Percentiles rank a stretch among this genome's conserved stretches.
Conservation (phyloP, 2,797 vertebrate species). For the Apogon talboti region DNA sequence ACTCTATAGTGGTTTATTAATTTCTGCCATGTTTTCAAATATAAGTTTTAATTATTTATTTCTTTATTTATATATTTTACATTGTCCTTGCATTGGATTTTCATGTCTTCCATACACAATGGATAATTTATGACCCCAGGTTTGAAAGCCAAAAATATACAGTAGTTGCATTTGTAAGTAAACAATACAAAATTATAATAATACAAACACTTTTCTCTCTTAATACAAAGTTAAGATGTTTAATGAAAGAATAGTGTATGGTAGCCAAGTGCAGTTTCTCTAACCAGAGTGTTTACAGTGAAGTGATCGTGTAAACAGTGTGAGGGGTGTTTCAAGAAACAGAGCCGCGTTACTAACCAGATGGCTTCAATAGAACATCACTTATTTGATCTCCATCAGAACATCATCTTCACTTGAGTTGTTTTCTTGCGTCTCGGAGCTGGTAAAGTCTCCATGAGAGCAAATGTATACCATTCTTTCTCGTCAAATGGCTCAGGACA, state of each 20-base stretch:
- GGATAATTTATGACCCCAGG: conserved; percentile 22
- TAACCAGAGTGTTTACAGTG: conserved; percentile 16
- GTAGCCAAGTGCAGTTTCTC: conserved; percentile 23
- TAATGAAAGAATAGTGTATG: conserved; percentile 15
- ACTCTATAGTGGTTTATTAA: conserved; percentile 54
- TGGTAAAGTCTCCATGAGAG: conserved; percentile 32
- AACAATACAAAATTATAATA: conserved; percentile 39
- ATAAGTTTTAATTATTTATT: conserved; percentile 38
- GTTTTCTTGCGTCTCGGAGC: conserved; percentile 23
- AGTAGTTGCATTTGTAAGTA: conserved; percentile 19
- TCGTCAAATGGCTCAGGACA: conserved; percentile 58
- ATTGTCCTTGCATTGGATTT: conserved; percentile 35
- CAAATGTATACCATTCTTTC: conserved; percentile 47
- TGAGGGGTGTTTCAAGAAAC: conserved; percentile 25
- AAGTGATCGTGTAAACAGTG: conserved; percentile 32
- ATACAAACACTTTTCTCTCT: conserved; percentile 7
- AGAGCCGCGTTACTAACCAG: conserved; percentile 9
- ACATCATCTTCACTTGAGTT: conserved; percentile 15
- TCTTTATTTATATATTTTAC: conserved; percentile 57
- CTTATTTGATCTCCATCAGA: conserved; percentile 3
- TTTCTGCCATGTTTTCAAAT: conserved; percentile 48
- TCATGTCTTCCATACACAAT: conserved; percentile 20
- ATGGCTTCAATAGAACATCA: not conserved
- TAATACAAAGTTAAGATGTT: conserved; percentile 16
- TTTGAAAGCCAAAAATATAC: conserved; percentile 37